Conservation (phyloP, 2,888 invertebrate species). For the Sesia apiformis region DNA sequence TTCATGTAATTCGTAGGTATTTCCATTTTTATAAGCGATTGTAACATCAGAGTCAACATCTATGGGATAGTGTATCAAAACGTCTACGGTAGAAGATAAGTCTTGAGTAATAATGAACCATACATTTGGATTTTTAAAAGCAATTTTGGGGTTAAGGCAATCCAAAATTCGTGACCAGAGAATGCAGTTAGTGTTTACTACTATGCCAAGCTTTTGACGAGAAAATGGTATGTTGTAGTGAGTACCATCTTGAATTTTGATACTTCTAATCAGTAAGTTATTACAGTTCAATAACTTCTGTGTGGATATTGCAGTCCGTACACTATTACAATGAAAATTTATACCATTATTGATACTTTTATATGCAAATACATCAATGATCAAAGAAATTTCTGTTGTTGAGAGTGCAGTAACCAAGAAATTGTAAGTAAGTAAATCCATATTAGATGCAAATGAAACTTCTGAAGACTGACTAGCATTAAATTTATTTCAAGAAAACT, state of each 20-base stretch:
- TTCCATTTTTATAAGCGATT: conserved; percentile 26
- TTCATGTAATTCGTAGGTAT: conserved; percentile 45
- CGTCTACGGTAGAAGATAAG: conserved; percentile 21
- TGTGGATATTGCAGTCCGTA: conserved; percentile 13
- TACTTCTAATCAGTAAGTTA: conserved; percentile 19
- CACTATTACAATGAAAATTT: conserved; percentile 31
- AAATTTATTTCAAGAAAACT: neutral
- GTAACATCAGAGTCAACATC: conserved; percentile 64
- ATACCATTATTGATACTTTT: conserved; percentile 37
- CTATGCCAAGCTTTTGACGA: conserved; percentile 29
- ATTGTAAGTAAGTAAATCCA: conserved; percentile 11
- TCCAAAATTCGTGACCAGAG: conserved; percentile 30
- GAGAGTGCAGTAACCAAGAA: conserved; percentile 13
- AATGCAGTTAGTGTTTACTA: conserved; percentile 38
- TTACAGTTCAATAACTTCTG: conserved; percentile 29
- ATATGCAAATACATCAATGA: conserved; percentile 37
- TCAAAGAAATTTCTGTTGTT: conserved; percentile 16
- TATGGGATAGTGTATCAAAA: conserved; percentile 40
- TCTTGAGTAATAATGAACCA: conserved; percentile 49
- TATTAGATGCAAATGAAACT: conserved; percentile 5
- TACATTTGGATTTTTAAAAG: conserved; percentile 33
- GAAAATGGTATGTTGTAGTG: conserved; percentile 11
- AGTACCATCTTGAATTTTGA: conserved; percentile 8
- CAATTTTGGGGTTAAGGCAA: conserved; percentile 8
- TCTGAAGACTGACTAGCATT: neutral